Evolutionary conservation across 2,797 vertebrate species (phyloP).

Genomic region (Netta rufina): DNA sequence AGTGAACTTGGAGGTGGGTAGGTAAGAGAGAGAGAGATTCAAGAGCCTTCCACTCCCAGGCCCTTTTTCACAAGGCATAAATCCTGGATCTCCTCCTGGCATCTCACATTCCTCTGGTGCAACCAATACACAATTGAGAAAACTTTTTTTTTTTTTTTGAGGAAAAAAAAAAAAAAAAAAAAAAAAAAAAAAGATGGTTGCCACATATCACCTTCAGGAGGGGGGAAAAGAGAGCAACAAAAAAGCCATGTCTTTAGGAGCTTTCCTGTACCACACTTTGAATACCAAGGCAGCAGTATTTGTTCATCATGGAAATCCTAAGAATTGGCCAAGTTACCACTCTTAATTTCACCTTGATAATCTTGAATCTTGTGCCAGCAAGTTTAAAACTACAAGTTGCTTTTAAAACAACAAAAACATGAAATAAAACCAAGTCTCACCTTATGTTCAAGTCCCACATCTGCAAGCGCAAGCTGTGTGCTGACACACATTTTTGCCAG

Average conservation of each 20-base stretch:
- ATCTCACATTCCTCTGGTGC: not conserved
- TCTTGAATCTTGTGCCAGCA: not conserved
- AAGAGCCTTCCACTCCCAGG: not conserved
- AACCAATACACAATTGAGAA: not conserved
- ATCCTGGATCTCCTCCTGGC: not conserved
- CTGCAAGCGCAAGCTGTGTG: rapidly evolving
- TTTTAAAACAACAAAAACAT: not conserved
- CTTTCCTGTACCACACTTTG: not conserved
- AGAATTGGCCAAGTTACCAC: not conserved
- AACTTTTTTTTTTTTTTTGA: no score
- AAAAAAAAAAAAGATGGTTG: no score
- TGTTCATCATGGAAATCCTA: not conserved
- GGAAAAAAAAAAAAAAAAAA: no score
- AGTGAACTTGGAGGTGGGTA: not conserved
- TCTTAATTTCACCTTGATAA: not conserved
- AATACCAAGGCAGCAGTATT: not conserved
- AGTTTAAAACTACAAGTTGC: not conserved
- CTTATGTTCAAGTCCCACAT: not conserved
- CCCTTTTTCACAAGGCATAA: not conserved
- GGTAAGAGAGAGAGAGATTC: not conserved
- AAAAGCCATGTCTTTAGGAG: rapidly evolving
- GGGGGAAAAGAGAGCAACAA: rapidly evolving
- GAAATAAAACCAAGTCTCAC: not conserved
- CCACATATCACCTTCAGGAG: no score
- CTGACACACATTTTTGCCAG: not conserved